These are phyloP conservation scores for Aeoliscus strigatus DNA, from an alignment of 2,797 vertebrate species.

Conservation along the genomic window DNA sequence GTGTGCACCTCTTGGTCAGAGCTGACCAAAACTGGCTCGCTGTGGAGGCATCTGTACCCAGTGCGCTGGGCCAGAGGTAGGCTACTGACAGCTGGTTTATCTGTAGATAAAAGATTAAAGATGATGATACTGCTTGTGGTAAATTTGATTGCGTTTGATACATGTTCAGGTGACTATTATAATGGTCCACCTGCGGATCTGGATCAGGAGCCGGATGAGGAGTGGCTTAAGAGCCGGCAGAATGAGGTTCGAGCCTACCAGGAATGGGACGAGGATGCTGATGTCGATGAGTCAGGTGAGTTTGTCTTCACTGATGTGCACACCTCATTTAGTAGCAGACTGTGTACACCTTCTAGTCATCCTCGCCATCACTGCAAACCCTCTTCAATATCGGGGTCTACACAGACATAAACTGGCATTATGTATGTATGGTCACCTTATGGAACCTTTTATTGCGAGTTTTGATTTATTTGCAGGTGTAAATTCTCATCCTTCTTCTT, in stretches of 20 bases:
- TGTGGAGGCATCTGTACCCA: slow-evolving; percentile 96
- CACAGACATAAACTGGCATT: too few relatives aligned
- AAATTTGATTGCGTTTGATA: background rate
- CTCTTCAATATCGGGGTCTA: too few relatives aligned
- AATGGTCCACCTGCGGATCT: slow-evolving; percentile 79
- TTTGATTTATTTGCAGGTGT: too few relatives aligned
- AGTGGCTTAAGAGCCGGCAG: slow-evolving; percentile 87
- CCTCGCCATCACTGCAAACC: too few relatives aligned
- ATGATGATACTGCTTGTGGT: background rate
- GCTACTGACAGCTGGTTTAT: slow-evolving; percentile 4
- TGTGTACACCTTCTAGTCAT: too few relatives aligned
- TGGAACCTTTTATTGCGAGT: too few relatives aligned
- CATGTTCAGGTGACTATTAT: slow-evolving; percentile 82
- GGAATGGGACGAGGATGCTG: slow-evolving; percentile 96
- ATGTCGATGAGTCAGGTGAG: slow-evolving; percentile 94
- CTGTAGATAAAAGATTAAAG: background rate
- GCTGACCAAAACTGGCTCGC: slow-evolving; percentile 85
- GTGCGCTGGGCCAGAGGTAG: slow-evolving; percentile 94
- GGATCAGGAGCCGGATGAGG: slow-evolving; percentile 86
- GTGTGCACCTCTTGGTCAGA: slow-evolving; percentile 90
- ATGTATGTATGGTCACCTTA: too few relatives aligned
- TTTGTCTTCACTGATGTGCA: too few relatives aligned
- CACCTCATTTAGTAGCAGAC: background rate
- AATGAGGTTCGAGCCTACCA: slow-evolving; percentile 89
- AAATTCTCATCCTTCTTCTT: background rate